Conservation (phyloP, 2,113 vertebrate species). For the Psilopsiagon aymara region DNA sequence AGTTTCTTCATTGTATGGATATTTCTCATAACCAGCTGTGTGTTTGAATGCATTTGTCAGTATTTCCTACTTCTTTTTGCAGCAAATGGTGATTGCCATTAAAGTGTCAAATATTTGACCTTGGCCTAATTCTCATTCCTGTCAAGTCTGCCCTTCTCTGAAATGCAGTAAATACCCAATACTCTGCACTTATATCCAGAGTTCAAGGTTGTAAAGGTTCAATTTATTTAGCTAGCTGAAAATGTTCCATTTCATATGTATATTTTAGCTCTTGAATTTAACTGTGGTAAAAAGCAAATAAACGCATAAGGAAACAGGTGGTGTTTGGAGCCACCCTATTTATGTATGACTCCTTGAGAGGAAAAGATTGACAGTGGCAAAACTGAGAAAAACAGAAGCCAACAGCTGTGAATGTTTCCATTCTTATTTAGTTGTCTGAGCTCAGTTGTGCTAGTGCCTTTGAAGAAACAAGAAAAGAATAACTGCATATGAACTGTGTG, state of each 20-base stretch:
- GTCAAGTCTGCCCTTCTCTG: background rate
- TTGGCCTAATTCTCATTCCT: background rate
- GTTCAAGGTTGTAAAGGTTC: background rate
- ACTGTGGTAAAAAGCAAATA: background rate
- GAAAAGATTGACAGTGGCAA: background rate
- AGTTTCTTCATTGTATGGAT: background rate
- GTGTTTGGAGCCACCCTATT: background rate
- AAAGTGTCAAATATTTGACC: background rate
- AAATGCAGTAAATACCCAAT: background rate
- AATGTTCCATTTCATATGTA: background rate
- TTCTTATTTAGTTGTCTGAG: background rate
- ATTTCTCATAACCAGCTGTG: background rate
- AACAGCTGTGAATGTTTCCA: background rate
- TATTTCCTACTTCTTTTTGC: background rate
- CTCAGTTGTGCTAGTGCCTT: background rate
- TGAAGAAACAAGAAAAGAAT: background rate
- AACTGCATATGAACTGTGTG: background rate
- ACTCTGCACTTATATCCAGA: background rate
- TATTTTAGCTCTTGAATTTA: background rate
- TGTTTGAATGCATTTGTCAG: background rate
- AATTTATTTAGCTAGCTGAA: background rate
- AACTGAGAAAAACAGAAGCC: background rate
- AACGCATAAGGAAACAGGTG: background rate
- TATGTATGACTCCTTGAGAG: background rate
- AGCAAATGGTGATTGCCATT: background rate